Base-by-base conservation (phyloP, 1,140 invertebrate species). In the Drosophila sechellia region DNA sequence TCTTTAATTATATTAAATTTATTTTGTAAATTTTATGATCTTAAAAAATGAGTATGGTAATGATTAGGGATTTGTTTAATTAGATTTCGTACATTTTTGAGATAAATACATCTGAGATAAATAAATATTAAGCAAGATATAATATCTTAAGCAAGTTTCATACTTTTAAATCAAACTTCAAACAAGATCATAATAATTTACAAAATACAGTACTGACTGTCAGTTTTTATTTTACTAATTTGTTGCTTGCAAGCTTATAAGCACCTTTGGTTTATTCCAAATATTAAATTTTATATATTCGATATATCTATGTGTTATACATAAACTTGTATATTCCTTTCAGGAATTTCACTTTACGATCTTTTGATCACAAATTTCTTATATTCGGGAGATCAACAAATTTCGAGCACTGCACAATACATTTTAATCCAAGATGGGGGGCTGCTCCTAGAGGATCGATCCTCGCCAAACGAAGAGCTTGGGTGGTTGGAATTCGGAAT, bases 341-440 rank as follows among this genome's bases (percentile, higher is more conserved):
- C 8, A 13, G 49, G 31, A 52, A 52, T 45, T 73, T 73, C 69
- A 72, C 58, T 55, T 49, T 34, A 25, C n/a, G 59, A 61, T 61
- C 59, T 52, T 37, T 1, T 22, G 31, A 42, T 59, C 27, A 35
- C 15, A 15, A 5, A 37, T 56, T 43, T 43, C 25, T 17, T 25
- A 22, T 25, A 5, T 54, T n/a, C n/a, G 40, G 46, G 8, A 46
- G 40, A 65, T 39, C 50, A 71, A 40, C 12, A 15, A 31, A 27
- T 40, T 39, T 52, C 17, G 2, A 34, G 37, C 69, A 74, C 71
- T 74, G 22, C 70, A 74, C 71, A 50, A 74, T 52, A 64, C 50
- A 31, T 73, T 74, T 61, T 49, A 45, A 53, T 72, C 46, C 57
- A 35, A 35, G 20, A 11, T 27, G 43, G 50, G 20, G 20, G 20